Evolutionary conservation across 2,113 vertebrate species (phyloP).

Genomic region (Coryphaenoides rupestris): DNA sequence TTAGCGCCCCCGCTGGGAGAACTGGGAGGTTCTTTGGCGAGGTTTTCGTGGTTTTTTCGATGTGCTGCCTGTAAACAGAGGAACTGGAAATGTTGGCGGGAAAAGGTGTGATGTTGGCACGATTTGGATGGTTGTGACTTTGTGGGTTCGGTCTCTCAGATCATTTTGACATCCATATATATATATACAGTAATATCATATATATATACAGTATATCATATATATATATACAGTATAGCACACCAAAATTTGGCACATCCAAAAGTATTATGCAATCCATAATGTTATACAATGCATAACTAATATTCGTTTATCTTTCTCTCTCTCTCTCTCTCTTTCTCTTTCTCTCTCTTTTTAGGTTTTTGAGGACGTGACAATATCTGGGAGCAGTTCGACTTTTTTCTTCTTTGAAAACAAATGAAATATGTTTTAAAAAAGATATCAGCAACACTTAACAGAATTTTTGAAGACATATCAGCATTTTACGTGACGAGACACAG

Average conservation of each 20-base stretch:
- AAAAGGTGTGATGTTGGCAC: conserved; percentile 48
- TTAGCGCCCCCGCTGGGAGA: not conserved
- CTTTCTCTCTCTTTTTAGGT: conserved; percentile 48
- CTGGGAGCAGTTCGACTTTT: conserved; percentile 68
- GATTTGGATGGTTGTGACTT: conserved; percentile 55
- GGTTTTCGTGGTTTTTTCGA: too few relatives aligned
- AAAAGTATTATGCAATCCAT: conserved; percentile 51
- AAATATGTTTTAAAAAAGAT: conserved; percentile 67
- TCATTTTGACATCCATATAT: too few relatives aligned
- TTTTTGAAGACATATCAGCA: conserved; percentile 81
- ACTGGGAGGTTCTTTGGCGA: too few relatives aligned
- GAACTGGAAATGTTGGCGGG: not conserved
- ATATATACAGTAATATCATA: too few relatives aligned
- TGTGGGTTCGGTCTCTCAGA: conserved; percentile 52
- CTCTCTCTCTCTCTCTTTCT: conserved; percentile 12
- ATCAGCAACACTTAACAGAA: conserved; percentile 64
- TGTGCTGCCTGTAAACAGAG: too few relatives aligned
- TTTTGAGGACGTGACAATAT: conserved; percentile 73
- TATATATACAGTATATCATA: too few relatives aligned
- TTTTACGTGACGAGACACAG: conserved; percentile 72
- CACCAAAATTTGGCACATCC: conserved; percentile 51
- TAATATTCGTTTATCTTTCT: too few relatives aligned
- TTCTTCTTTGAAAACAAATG: conserved; percentile 69
- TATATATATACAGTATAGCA: too few relatives aligned
- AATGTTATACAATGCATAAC: conserved; percentile 36